Percentiles rank a stretch among this genome's conserved stretches.
These are phyloP conservation scores for Somateria mollissima DNA, from an alignment of 2,797 vertebrate genomes.

Conservation along the genomic window DNA sequence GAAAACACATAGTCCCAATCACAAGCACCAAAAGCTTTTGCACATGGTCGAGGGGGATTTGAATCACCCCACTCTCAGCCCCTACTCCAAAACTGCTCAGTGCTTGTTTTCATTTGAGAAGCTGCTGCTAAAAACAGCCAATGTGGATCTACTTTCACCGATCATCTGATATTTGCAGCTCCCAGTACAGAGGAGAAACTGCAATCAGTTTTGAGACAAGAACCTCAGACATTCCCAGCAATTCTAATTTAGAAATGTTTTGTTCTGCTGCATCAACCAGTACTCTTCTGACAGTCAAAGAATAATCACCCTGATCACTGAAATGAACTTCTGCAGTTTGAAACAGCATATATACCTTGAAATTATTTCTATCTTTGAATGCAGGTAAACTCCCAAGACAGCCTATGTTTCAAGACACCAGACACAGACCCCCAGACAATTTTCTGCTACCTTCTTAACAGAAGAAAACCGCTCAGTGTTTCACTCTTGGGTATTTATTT, in stretches of 20 bases:
- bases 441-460: background rate
- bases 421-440: background rate
- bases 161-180: background rate
- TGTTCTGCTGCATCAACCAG: background rate
- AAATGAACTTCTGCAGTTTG: background rate
- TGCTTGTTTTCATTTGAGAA: background rate
- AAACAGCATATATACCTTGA: background rate
- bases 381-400: background rate
- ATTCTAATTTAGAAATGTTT: background rate
- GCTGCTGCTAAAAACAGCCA: background rate
- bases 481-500: background rate
- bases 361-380: background rate
- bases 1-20: background rate
- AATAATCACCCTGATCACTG: background rate
- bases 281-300: background rate
- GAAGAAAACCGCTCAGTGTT: background rate
- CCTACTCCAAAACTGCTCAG: background rate
- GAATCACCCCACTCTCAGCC: background rate
- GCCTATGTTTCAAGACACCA: background rate
- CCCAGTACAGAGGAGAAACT: background rate
- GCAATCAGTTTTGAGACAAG: background rate
- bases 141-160: accelerated
- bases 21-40: background rate
- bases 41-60: background rate
- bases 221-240: background rate